phyloP scores from a whole-genome alignment of 2,113 vertebrate species.

The Pluvianellus socialis region DNA sequence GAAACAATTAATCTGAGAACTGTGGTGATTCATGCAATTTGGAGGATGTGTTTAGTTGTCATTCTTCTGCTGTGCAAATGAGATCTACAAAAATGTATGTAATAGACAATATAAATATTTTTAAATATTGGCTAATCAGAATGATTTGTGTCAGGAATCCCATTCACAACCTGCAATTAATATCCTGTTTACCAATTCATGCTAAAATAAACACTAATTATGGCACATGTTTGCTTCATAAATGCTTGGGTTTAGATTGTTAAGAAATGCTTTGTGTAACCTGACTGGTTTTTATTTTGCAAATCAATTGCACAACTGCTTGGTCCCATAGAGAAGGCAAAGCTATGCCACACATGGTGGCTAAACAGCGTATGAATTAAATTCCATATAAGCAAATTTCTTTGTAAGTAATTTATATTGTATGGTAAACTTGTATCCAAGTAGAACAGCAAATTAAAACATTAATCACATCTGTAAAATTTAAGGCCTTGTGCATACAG shows the following conservation, averaged over 20 bases:
- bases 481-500: constrained; percentile 79
- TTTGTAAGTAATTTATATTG: constrained; percentile 85
- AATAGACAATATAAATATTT: constrained; percentile 1
- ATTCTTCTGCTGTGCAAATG: constrained; percentile 2
- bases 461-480: constrained; percentile 87
- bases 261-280: constrained; percentile 58
- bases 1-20: neutral
- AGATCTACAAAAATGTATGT: neutral
- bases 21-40: neutral
- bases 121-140: constrained; percentile 23
- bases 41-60: neutral
- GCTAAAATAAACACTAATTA: constrained; percentile 66
- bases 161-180: constrained; percentile 57
- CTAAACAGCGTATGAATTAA: constrained; percentile 85
- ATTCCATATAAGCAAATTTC: constrained; percentile 83
- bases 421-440: constrained; percentile 85
- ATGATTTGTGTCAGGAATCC: constrained; percentile 43
- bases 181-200: constrained; percentile 54
- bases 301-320: constrained; percentile 66
- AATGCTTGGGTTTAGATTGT: constrained; percentile 53
- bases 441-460: constrained; percentile 86
- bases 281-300: constrained; percentile 65
- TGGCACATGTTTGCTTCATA: constrained; percentile 41
- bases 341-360: constrained; percentile 74
- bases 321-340: constrained; percentile 52